A percentile compares a stretch with the other conserved stretches of the same genome.
These are phyloP conservation scores for Dicyrtoma fusca DNA, from an alignment of 2,888 invertebrate genomes.

Conservation along the genomic window DNA sequence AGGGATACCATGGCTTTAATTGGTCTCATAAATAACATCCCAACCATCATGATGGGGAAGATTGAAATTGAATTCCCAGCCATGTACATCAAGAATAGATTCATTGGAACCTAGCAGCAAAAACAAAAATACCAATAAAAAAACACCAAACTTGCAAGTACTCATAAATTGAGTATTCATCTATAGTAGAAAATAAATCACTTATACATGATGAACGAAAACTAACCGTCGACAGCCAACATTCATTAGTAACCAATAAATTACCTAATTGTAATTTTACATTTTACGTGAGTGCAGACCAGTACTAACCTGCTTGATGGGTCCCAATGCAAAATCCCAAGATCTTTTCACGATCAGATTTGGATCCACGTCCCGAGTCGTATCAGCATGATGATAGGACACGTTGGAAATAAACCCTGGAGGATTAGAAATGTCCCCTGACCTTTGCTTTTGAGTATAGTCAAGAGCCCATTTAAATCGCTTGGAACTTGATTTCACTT, in stretches of 20 bases:
- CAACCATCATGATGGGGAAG: constrained; percentile 99
- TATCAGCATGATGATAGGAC: constrained; percentile 74
- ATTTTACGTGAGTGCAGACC: too few relatives aligned
- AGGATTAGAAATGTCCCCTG: constrained; percentile 71
- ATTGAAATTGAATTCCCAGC: constrained; percentile 99
- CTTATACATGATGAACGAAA: too few relatives aligned
- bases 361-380: constrained; percentile 78
- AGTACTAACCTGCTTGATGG: constrained; percentile 80
- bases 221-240: too few relatives aligned
- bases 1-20: constrained; percentile 76
- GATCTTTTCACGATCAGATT: constrained; percentile 89
- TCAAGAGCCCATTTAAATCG: constrained; percentile 55
- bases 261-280: too few relatives aligned
- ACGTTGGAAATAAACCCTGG: constrained; percentile 81
- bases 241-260: too few relatives aligned
- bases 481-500: constrained; percentile 39
- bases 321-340: constrained; percentile 95
- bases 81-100: constrained; percentile 99
- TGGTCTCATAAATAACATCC: constrained; percentile 96
- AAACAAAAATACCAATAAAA: too few relatives aligned
- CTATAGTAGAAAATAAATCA: too few relatives aligned
- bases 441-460: constrained; percentile 51
- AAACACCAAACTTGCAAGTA: too few relatives aligned
- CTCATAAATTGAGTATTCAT: too few relatives aligned
- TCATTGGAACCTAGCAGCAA: constrained; percentile 78